A percentile compares a stretch with the other conserved stretches of the same genome.
These are phyloP conservation scores for Pelmatolapia mariae DNA, from an alignment of 2,113 vertebrate genomes.

Conservation along the genomic window DNA sequence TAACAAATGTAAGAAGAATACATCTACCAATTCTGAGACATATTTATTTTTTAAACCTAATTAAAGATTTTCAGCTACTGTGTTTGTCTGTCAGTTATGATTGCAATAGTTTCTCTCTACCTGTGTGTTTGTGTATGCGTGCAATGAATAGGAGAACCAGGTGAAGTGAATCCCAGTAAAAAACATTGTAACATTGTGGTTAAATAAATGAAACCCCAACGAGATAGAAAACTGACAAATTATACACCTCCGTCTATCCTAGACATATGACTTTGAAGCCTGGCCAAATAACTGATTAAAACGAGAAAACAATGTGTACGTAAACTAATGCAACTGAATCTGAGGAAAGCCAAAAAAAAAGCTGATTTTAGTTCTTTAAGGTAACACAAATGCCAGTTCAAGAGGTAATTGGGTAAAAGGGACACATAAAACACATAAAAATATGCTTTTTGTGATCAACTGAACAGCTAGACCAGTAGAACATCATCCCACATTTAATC, in stretches of 20 bases:
- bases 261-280: neutral
- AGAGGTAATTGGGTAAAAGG: neutral
- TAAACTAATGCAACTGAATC: neutral
- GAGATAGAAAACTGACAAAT: neutral
- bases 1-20: neutral
- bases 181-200: neutral
- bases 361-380: neutral
- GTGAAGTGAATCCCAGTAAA: neutral
- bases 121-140: neutral
- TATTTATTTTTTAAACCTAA: neutral
- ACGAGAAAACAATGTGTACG: neutral
- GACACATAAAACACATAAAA: neutral
- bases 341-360: neutral
- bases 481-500: constrained; percentile 34
- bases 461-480: constrained; percentile 31
- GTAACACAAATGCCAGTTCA: neutral
- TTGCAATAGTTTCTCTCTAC: neutral
- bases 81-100: neutral
- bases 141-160: neutral
- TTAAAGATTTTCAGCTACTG: neutral
- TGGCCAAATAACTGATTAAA: neutral
- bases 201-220: neutral
- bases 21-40: neutral
- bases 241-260: neutral
- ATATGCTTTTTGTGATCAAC: constrained; percentile 14